Evolutionary conservation across 2,797 vertebrate species (phyloP), one percentile per base, ranked within the genome.

Genomic region (Anniella stebbinsi): DNA sequence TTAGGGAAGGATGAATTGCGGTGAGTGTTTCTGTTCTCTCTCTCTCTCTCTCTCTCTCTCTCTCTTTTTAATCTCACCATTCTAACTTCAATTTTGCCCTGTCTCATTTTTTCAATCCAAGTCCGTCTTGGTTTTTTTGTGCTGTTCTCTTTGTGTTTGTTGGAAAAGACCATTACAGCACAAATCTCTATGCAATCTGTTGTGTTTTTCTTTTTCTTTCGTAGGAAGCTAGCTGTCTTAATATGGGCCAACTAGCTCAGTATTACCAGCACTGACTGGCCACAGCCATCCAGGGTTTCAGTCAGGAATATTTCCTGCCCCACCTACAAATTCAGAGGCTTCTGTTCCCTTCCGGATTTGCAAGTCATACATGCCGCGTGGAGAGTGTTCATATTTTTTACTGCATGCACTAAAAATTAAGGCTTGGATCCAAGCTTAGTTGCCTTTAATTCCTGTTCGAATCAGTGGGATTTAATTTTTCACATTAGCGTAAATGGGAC

Each of bases 131-230:
- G 11, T 81, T 57, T 70, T 2, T 21, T 54, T n/a, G n/a, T 76
- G 69, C 85, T 76, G 78, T 76, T 67, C 9, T 66, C 73, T 41
- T 69, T 60, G 85, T 83, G 36, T 48, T 77, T 75, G 36, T 69
- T 66, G 80, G 25, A 23, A 78, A 89, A 85, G 48, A 85, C 36
- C 57, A 87, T 90, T 83, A 60, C 86, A 90, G 72, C 86, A 87
- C 89, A 84, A 67, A 41, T 41, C n/a, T 87, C 89, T 90, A 90
- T 90, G 89, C 89, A 90, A 83, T 90, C 86, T 77, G n/a, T 33
- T 25, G 72, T 36, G 86, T 63, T 33, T 90, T 41, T 67, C 72
- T 72, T 72, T 41, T n/a, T 41, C 63, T 45, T 78, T 51, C 15
- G 33, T 30, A 33, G 67, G 67, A 69, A 69, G 10, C 33, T 33